Percentiles rank a stretch among this genome's conserved stretches.
phyloP scores from a whole-genome alignment of 2,888 invertebrate species.

The Ischnura elegans region DNA sequence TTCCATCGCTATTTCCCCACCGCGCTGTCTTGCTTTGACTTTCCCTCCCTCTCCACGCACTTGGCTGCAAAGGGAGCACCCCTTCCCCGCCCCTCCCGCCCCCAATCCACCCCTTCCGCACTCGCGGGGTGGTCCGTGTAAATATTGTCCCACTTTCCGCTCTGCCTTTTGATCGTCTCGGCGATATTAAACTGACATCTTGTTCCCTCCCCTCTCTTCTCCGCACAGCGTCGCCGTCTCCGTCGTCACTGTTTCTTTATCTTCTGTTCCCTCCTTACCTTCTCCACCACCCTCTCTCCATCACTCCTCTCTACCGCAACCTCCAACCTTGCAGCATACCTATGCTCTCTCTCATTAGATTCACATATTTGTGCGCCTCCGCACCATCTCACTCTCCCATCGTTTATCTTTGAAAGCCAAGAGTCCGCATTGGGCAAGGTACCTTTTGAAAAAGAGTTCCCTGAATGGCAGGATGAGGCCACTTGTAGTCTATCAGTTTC shows the following conservation, averaged over 20 bases:
- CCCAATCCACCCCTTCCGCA: not conserved
- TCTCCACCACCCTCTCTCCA: not conserved
- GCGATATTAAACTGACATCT: conserved; percentile 55
- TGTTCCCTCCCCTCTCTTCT: not conserved
- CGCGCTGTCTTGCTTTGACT: not conserved
- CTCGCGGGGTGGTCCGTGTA: not conserved
- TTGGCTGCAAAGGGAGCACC: not conserved
- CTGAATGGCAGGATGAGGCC: too few species aligned
- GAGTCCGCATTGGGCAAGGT: too few species aligned
- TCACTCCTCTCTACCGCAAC: not conserved
- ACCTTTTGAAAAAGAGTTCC: too few species aligned
- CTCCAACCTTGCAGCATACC: too few species aligned
- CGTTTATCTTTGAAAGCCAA: too few species aligned
- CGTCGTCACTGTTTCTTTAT: not conserved
- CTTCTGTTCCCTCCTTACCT: not conserved
- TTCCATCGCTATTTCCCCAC: not conserved
- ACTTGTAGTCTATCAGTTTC: too few species aligned
- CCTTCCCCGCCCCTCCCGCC: not conserved
- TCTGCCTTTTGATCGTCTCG: conserved; percentile 46
- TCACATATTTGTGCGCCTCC: too few species aligned
- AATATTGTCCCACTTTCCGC: conserved; percentile 44
- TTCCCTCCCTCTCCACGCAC: not conserved
- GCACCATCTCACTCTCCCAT: too few species aligned
- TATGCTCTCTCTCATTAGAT: too few species aligned
- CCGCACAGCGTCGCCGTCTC: not conserved